Percentiles rank a stretch among this genome's conserved stretches.
Evolutionary conservation across 2,888 invertebrate species (phyloP).

Genomic region (Eulithis testata): DNA sequence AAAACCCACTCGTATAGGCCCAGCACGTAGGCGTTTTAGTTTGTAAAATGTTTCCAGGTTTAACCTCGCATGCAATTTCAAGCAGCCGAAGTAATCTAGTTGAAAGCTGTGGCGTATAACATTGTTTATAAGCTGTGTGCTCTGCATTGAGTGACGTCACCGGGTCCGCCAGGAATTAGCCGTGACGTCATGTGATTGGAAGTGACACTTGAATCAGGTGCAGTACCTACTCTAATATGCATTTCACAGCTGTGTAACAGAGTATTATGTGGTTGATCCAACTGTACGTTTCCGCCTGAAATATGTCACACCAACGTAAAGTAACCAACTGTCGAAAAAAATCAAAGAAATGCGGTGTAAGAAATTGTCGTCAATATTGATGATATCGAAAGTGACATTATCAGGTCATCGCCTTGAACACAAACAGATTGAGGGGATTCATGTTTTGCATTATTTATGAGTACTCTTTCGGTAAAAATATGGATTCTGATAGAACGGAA

Average conservation of each 20-base stretch:
- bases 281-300: neutral
- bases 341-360: no score
- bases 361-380: no score
- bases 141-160: constrained; percentile 17
- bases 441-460: no score
- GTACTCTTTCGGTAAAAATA: no score
- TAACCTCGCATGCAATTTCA: constrained; percentile 24
- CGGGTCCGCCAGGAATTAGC: constrained; percentile 8
- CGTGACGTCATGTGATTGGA: constrained; percentile 20
- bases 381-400: no score
- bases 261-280: neutral
- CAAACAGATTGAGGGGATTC: no score
- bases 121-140: constrained; percentile 45
- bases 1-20: neutral
- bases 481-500: no score
- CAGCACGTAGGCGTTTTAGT: constrained; percentile 18
- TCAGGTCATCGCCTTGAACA: no score
- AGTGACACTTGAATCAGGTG: constrained; percentile 23
- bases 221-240: constrained; percentile 5
- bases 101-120: constrained; percentile 33
- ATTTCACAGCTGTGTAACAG: neutral
- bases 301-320: neutral
- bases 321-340: no score
- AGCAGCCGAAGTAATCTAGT: constrained; percentile 30
- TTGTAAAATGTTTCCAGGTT: constrained; percentile 15